A percentile compares a stretch with the other conserved stretches of the same genome.
These are phyloP conservation scores for Apamea epomidion DNA, from an alignment of 2,888 invertebrate species.

Conservation along the genomic window DNA sequence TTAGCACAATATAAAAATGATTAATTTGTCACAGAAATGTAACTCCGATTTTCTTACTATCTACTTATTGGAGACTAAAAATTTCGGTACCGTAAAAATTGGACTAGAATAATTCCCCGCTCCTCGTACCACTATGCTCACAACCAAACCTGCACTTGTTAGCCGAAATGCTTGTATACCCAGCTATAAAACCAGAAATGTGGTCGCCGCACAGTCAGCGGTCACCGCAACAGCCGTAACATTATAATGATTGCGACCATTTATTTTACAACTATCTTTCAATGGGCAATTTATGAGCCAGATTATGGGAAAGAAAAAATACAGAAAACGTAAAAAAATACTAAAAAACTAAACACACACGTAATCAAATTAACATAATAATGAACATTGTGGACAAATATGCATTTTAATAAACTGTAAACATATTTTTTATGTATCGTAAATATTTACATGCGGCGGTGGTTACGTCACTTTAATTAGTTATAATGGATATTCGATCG, in stretches of 20 bases:
- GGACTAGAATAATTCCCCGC: background rate
- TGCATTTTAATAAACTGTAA: conserved; percentile 56
- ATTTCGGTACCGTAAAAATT: background rate
- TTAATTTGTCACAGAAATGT: background rate
- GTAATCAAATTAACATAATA: conserved; percentile 67
- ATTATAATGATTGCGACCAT: conserved; percentile 62
- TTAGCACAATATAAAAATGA: no score
- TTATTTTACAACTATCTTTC: conserved; percentile 67
- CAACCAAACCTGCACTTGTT: conserved; percentile 56
- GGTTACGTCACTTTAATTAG: conserved; percentile 52
- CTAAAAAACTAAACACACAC: conserved; percentile 55
- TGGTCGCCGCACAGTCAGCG: conserved; percentile 68
- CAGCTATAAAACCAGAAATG: conserved; percentile 69
- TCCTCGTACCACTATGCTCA: background rate
- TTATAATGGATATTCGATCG: conserved; percentile 45
- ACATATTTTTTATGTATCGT: conserved; percentile 52
- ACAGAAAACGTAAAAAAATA: conserved; percentile 30
- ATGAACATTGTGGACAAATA: conserved; percentile 57
- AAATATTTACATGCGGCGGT: conserved; percentile 55
- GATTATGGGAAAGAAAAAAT: conserved; percentile 58
- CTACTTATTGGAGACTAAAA: no score
- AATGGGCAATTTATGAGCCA: conserved; percentile 65
- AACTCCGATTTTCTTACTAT: background rate
- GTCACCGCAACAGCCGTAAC: conserved; percentile 62
- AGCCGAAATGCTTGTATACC: conserved; percentile 57